A percentile compares a stretch with the other conserved stretches of the same genome.
phyloP scores from a whole-genome alignment of 1,140 invertebrate genomes.

The Protaetia brevitarsis region DNA sequence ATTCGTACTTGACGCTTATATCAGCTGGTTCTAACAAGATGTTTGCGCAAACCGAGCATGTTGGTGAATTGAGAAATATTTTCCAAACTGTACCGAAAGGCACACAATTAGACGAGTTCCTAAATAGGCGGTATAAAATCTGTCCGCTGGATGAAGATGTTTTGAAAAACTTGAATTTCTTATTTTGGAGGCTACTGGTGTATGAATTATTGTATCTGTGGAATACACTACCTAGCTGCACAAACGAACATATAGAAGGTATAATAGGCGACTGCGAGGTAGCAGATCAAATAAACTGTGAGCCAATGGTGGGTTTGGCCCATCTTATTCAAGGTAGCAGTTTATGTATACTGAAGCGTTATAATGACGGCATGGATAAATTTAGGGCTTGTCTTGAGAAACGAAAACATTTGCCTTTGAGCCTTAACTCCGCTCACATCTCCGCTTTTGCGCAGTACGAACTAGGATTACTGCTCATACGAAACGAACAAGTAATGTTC shows the following conservation, averaged over 20 bases:
- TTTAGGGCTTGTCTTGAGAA: constrained; percentile 54
- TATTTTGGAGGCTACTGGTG: constrained; percentile 60
- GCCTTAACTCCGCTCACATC: constrained; percentile 58
- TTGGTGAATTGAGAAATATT: constrained; percentile 21
- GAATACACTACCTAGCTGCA: constrained; percentile 68
- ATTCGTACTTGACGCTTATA: constrained; percentile 61
- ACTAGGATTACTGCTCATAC: constrained; percentile 56
- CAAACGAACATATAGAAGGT: constrained; percentile 47
- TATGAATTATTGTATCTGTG: constrained; percentile 71
- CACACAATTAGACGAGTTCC: constrained; percentile 42
- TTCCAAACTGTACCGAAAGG: constrained; percentile 27
- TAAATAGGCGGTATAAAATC: constrained; percentile 34
- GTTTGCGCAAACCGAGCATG: constrained; percentile 7
- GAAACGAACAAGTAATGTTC: constrained; percentile 50
- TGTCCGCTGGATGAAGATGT: constrained; percentile 33
- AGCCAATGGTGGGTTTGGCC: constrained; percentile 58
- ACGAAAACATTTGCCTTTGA: constrained; percentile 42
- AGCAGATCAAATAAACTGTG: constrained; percentile 37
- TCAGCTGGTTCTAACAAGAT: constrained; percentile 40
- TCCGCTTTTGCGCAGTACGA: constrained; percentile 69
- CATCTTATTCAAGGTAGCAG: constrained; percentile 56
- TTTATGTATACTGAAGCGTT: constrained; percentile 50
- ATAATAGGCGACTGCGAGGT: constrained; percentile 48
- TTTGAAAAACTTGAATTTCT: constrained; percentile 28
- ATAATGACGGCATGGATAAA: constrained; percentile 51